These are phyloP conservation scores for Drosophila ohnishii DNA, from an alignment of 1,140 invertebrate genomes.

Conservation along the genomic window DNA sequence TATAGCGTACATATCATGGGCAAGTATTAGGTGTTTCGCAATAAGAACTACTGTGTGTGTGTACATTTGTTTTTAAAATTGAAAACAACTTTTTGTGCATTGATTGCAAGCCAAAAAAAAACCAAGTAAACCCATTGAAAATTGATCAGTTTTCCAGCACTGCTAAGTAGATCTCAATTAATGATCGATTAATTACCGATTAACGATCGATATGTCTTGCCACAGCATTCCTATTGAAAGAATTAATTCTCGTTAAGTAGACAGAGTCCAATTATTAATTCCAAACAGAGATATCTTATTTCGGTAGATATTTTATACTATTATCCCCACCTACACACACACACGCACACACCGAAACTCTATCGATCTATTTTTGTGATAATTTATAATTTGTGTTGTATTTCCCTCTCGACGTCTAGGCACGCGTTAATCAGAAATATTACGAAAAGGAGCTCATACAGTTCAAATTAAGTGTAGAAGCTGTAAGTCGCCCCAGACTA, in stretches of 20 bases:
- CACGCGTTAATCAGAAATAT: constrained; percentile 81
- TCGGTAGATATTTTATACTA: constrained; percentile 81
- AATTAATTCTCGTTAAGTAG: constrained; percentile 37
- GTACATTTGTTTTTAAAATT: constrained; percentile 82
- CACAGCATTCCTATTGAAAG: constrained; percentile 14
- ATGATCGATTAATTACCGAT: constrained; percentile 17
- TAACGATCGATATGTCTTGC: constrained; percentile 16
- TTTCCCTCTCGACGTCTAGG: constrained; percentile 78
- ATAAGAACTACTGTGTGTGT: constrained; percentile 56
- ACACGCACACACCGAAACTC: constrained; percentile 27
- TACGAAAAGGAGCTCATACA: constrained; percentile 81
- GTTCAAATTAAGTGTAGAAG: constrained; percentile 79
- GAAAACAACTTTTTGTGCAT: constrained; percentile 83
- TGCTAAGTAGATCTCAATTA: constrained; percentile 20
- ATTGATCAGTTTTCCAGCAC: constrained; percentile 17
- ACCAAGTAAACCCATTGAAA: constrained; percentile 36
- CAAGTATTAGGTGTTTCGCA: constrained; percentile 49
- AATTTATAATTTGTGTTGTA: constrained; percentile 66
- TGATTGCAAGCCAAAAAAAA: constrained; percentile 54
- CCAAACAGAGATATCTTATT: constrained; percentile 42
- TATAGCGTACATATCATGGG: constrained; percentile 57
- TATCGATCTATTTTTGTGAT: constrained; percentile 46
- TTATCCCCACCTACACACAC: constrained; percentile 29
- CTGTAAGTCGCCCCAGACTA: constrained; percentile 73
- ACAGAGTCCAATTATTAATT: constrained; percentile 35